Percentiles rank a stretch among this genome's conserved stretches.
These are phyloP conservation scores for Phalanger gymnotis DNA, from an alignment of 2,797 vertebrate genomes.

Conservation along the genomic window DNA sequence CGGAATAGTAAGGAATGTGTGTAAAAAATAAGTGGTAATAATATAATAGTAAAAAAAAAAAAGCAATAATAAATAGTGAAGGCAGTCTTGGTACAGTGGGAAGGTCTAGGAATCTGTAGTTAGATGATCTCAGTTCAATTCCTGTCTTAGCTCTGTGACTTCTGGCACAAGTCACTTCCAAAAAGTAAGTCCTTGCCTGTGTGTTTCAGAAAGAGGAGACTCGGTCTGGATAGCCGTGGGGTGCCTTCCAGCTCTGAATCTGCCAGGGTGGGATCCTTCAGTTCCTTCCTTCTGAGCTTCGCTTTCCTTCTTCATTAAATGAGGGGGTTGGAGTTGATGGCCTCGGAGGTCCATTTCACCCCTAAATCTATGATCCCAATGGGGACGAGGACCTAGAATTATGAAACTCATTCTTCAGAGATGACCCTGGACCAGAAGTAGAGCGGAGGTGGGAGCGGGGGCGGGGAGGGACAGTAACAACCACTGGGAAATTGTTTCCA, in stretches of 20 bases:
- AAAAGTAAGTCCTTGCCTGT: neutral
- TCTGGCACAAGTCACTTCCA: neutral
- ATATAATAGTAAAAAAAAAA: neutral
- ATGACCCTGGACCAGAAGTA: conserved; percentile 23
- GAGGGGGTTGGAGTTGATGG: neutral
- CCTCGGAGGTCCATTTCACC: conserved; percentile 12
- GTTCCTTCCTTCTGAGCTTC: neutral
- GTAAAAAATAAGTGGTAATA: neutral
- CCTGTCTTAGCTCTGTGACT: neutral
- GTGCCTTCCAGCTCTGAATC: neutral
- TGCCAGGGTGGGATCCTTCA: neutral
- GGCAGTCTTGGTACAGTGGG: neutral
- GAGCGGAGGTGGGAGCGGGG: conserved; percentile 26
- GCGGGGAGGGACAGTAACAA: conserved; percentile 35
- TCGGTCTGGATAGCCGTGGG: no score
- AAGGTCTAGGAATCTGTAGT: neutral
- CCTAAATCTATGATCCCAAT: conserved; percentile 11
- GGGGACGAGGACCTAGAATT: conserved; percentile 77
- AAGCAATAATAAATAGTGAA: neutral
- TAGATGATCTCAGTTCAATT: neutral
- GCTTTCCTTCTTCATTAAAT: neutral
- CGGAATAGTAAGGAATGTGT: neutral
- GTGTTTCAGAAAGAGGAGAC: neutral
- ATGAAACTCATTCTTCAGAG: conserved; percentile 77
- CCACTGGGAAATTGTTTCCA: conserved; percentile 78